Evolutionary conservation across 2,888 invertebrate species (phyloP).

Genomic region (Temnothorax ravouxi): DNA sequence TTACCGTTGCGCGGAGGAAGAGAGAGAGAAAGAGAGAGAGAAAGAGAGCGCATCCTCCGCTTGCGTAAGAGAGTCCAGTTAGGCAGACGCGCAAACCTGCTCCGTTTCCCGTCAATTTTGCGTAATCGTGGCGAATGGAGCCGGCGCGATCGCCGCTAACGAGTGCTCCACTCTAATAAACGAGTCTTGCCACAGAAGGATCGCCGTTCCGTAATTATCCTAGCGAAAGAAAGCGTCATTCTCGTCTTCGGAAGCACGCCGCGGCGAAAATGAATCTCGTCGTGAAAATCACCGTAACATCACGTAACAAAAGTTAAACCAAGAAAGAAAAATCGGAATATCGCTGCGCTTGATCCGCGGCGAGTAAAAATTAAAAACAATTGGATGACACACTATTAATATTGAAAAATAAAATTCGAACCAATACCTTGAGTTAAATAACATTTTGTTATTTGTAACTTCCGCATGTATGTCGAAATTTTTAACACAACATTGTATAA

Average conservation of each 20-base stretch:
- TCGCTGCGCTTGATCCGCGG: background rate
- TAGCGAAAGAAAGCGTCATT: conserved; percentile 20
- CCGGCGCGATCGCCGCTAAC: conserved; percentile 63
- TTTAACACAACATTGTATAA: no score
- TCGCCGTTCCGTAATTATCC: conserved; percentile 44
- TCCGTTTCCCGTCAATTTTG: conserved; percentile 83
- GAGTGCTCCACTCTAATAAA: conserved; percentile 60
- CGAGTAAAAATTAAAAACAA: background rate
- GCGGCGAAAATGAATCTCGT: background rate
- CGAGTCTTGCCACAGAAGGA: conserved; percentile 46
- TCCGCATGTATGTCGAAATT: no score
- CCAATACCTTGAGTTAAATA: no score
- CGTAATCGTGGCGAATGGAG: conserved; percentile 74
- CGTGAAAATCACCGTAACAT: background rate
- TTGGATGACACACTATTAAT: background rate
- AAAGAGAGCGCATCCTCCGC: conserved; percentile 68
- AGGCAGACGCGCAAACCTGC: conserved; percentile 70
- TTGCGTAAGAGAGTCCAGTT: conserved; percentile 73
- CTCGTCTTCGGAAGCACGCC: conserved; percentile 10
- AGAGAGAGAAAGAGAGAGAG: background rate
- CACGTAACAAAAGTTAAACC: background rate
- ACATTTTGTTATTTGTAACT: no score
- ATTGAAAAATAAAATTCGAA: no score
- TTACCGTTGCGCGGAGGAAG: conserved; percentile 31
- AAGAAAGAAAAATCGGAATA: background rate